phyloP scores from a whole-genome alignment of 1,140 invertebrate genomes.

The Brachionus calyciflorus region DNA sequence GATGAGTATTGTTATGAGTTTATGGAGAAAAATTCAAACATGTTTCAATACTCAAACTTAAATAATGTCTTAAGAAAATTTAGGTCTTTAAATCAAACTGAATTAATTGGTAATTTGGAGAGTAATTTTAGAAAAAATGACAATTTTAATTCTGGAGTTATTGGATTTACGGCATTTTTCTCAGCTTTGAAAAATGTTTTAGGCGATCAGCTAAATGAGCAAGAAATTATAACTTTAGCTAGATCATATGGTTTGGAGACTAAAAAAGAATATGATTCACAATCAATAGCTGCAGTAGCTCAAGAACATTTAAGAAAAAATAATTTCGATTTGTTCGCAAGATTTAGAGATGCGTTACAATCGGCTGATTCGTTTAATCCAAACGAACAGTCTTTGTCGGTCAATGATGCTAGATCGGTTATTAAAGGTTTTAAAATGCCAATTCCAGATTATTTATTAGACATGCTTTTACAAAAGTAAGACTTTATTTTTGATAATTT shows the following conservation, averaged over 20 bases:
- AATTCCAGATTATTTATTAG: slow-evolving; percentile 54
- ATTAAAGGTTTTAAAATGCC: slow-evolving; percentile 53
- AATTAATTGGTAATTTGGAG: slow-evolving; percentile 53
- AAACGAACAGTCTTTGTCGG: slow-evolving; percentile 37
- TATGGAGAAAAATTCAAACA: slow-evolving; percentile 69
- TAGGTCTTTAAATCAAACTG: slow-evolving; percentile 48
- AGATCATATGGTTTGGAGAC: slow-evolving; percentile 50
- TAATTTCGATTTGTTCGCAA: slow-evolving; percentile 57
- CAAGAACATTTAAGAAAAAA: slow-evolving; percentile 58
- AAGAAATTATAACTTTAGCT: slow-evolving; percentile 58
- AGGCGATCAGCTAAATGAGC: slow-evolving; percentile 51
- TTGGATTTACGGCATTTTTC: slow-evolving; percentile 41
- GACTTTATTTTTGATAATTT: background rate
- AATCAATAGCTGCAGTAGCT: slow-evolving; percentile 52
- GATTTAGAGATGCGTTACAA: slow-evolving; percentile 52
- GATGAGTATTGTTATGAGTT: slow-evolving; percentile 81
- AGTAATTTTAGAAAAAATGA: slow-evolving; percentile 55
- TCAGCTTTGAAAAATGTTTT: slow-evolving; percentile 50
- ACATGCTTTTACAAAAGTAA: slow-evolving; percentile 50
- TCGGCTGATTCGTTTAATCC: slow-evolving; percentile 13
- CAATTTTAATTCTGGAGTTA: slow-evolving; percentile 50
- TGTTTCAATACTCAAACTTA: slow-evolving; percentile 35
- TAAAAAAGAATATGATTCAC: slow-evolving; percentile 48
- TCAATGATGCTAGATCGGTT: slow-evolving; percentile 52
- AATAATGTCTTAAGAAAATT: slow-evolving; percentile 33